These are phyloP conservation scores for Apantesis nais DNA, from an alignment of 2,888 invertebrate species.

Conservation along the genomic window DNA sequence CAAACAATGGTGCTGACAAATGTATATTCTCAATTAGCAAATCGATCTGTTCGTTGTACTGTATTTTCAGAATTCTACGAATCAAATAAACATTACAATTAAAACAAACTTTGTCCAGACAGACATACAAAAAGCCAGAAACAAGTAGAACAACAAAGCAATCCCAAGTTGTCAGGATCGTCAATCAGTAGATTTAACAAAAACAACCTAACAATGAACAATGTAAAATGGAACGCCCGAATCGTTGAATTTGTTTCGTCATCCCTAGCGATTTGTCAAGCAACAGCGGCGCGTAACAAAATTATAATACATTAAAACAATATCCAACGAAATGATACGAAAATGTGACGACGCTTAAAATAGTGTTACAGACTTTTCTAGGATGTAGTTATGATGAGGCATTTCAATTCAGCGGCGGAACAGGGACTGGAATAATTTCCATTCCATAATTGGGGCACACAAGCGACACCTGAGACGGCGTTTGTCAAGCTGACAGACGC, in stretches of 20 bases:
- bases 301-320: constrained; percentile 39
- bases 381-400: constrained; percentile 48
- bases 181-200: constrained; percentile 55
- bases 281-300: constrained; percentile 34
- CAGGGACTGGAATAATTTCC: constrained; percentile 55
- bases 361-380: constrained; percentile 21
- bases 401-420: constrained; percentile 43
- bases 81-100: constrained; percentile 37
- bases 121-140: constrained; percentile 41
- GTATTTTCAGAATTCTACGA: constrained; percentile 11
- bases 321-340: constrained; percentile 20
- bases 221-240: constrained; percentile 45
- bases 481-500: constrained; percentile 61
- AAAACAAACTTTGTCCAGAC: constrained; percentile 40
- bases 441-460: constrained; percentile 61
- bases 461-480: constrained; percentile 59
- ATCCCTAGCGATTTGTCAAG: constrained; percentile 56
- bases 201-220: constrained; percentile 46
- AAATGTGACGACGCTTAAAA: constrained; percentile 23
- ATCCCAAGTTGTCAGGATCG: constrained; percentile 52
- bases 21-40: no score
- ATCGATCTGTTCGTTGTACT: neutral
- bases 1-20: no score
- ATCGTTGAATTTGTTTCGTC: constrained; percentile 57
- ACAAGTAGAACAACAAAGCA: constrained; percentile 49